Conservation (phyloP, 2,888 invertebrate genomes). For the Nephrotoma flavescens region DNA sequence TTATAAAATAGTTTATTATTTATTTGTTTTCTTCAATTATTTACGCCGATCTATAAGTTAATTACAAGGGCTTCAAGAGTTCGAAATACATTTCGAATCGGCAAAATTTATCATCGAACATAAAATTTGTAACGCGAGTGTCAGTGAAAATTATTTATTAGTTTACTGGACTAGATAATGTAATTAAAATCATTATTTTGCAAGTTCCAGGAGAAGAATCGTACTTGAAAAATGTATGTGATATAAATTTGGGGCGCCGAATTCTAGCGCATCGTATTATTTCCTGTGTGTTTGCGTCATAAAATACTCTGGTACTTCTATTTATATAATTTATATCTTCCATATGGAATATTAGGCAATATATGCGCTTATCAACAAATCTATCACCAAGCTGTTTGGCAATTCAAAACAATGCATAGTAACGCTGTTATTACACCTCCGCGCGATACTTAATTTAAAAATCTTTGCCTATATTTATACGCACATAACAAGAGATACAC, state of each 20-base stretch:
- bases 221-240: neutral
- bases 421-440: neutral
- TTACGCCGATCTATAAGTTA: neutral
- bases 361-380: neutral
- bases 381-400: neutral
- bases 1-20: neutral
- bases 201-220: neutral
- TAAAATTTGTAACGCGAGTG: neutral
- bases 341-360: neutral
- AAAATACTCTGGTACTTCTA: neutral
- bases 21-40: neutral
- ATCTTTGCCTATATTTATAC: neutral
- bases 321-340: neutral
- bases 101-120: neutral
- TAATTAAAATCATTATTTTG: neutral
- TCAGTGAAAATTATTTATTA: neutral
- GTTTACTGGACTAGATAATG: neutral
- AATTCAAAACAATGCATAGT: neutral
- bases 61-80: neutral
- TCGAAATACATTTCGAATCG: neutral
- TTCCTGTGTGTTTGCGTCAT: neutral
- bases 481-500: neutral
- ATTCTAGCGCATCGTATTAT: neutral
- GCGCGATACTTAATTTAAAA: neutral
- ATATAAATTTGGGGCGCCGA: neutral